These are phyloP conservation scores for Nyctalus aviator DNA, from an alignment of 2,797 vertebrate genomes.

Conservation along the genomic window DNA sequence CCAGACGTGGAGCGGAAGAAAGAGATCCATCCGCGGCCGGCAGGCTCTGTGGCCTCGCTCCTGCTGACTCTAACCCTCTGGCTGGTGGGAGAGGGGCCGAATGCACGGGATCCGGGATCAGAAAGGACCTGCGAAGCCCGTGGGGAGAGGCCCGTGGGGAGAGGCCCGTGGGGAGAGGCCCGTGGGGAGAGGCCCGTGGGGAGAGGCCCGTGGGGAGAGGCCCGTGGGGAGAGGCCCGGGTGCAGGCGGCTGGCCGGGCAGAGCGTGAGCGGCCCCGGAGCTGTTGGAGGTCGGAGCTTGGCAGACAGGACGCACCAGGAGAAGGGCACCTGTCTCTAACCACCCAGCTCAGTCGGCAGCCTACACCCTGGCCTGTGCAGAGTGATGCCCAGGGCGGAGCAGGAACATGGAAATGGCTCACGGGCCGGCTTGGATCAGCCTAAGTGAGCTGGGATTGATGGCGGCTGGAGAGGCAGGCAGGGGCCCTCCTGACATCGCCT, in stretches of 20 bases:
- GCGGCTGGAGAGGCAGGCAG: constrained; percentile 69
- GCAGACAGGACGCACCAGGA: too few relatives aligned
- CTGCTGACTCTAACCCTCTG: constrained; percentile 49
- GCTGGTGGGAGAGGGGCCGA: background rate
- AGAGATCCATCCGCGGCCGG: constrained; percentile 46
- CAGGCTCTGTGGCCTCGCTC: constrained; percentile 3
- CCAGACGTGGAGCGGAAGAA: background rate
- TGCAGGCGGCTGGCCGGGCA: too few relatives aligned
- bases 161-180: too few relatives aligned
- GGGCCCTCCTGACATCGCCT: constrained; percentile 75
- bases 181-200: too few relatives aligned
- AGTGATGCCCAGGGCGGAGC: too few relatives aligned
- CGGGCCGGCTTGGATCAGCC: constrained; percentile 61
- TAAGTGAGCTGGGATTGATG: constrained; percentile 82
- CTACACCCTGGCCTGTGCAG: background rate
- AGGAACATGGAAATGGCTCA: constrained; percentile 70
- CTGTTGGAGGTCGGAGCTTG: too few relatives aligned
- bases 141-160: too few relatives aligned
- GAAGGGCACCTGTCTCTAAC: constrained; percentile 74
- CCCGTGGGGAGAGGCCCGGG: too few relatives aligned
- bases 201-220: too few relatives aligned
- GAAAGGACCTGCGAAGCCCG: too few relatives aligned
- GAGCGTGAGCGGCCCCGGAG: too few relatives aligned
- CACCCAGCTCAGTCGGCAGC: constrained; percentile 68
- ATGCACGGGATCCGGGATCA: too few relatives aligned